Evolutionary conservation across 2,888 invertebrate species (phyloP), one percentile per base, ranked within the genome.

Genomic region (Ormyrus labotus): DNA sequence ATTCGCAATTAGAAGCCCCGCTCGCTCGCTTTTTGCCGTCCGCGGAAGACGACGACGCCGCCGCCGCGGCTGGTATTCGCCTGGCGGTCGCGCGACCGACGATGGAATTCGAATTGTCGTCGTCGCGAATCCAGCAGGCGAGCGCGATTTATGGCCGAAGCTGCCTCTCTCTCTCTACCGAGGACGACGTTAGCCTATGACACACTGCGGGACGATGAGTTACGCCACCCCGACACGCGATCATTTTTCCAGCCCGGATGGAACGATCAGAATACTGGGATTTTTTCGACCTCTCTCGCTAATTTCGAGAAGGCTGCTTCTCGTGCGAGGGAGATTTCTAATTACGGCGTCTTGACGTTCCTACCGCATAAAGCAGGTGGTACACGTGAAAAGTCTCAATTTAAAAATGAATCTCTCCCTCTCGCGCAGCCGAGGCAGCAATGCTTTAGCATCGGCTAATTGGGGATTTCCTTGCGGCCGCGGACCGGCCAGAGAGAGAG

Each of bases 1-100:
- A 84, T 85, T 85, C 81, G 85, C 84, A 85, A 85, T 85, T 85
- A 85, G 81, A 84, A 82, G 82, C 78, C 71, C 80, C 81, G 57
- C 72, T 58, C n/a, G 51, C 2, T 9, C n/a, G 72, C 57, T 75
- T 68, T 67, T 75, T 74, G 63, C 71, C 61, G 74, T 70, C 47
- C 50, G 55, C 55, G n/a, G 65, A 71, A 71, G 63, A 53, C 53
- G 78, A 70, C 57, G 79, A 73, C 80, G 79, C 70, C 80, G 58
- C 50, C 34, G n/a, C 13, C 64, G 47, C 60, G 67, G 68, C 67
- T n/a, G 70, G 78, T 51, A 82, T 82, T 74, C 79, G 67, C 73
- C 73, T 80, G 80, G 80, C 78, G 64, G 70, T 81, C 79, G 64
- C 61, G 69, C 68, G 79, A 75, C 75, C 74, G 79, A 79, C 83